These are phyloP conservation scores for Dicranocentrus wangi DNA, from an alignment of 2,888 invertebrate genomes.

Conservation along the genomic window DNA sequence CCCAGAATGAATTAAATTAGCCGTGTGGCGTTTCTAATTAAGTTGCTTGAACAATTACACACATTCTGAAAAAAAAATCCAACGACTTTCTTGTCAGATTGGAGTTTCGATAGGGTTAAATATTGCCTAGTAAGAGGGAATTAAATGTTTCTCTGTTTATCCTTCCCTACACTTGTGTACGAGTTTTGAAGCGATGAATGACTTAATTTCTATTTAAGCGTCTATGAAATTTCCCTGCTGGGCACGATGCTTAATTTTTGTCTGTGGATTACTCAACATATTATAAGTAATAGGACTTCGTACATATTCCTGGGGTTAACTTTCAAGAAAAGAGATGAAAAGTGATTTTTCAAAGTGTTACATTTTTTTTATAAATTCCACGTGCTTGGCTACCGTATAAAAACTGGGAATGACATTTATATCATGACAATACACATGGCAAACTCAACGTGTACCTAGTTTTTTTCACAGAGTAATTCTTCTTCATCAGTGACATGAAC, in stretches of 20 bases:
- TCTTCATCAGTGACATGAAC: constrained; percentile 46
- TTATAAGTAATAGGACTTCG: too few species aligned
- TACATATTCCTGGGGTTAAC: background rate
- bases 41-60: constrained; percentile 58
- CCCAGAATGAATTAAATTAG: constrained; percentile 56
- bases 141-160: constrained; percentile 26
- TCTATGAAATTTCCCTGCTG: constrained; percentile 40
- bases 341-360: background rate
- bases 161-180: constrained; percentile 18
- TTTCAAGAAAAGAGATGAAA: background rate
- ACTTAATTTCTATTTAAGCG: constrained; percentile 56
- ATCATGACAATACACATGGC: constrained; percentile 35
- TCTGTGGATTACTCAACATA: too few species aligned
- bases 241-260: background rate
- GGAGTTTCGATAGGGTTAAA: constrained; percentile 56
- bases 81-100: constrained; percentile 58
- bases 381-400: constrained; percentile 47
- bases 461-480: constrained; percentile 47
- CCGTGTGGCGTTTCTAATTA: constrained; percentile 63
- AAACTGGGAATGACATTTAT: constrained; percentile 44
- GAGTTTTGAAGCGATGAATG: constrained; percentile 41
- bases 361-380: constrained; percentile 38
- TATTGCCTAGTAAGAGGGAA: constrained; percentile 33
- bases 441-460: too few species aligned
- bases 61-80: constrained; percentile 40